Evolutionary conservation across 2,113 vertebrate species (phyloP), one percentile per base, ranked within the genome.

Genomic region (Cyanoderma ruficeps): DNA sequence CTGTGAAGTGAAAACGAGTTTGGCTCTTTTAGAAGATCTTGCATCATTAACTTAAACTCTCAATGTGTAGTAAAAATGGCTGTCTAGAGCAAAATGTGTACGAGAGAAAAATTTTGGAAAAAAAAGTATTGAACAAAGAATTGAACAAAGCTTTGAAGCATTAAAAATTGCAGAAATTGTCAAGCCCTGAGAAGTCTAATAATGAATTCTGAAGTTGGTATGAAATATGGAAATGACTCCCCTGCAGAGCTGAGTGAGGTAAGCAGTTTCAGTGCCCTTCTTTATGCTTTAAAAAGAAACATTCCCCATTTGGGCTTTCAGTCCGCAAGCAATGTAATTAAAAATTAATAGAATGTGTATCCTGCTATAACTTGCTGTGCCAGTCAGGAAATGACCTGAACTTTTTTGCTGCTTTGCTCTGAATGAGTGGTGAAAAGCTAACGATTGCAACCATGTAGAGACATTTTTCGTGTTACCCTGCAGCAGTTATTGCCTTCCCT

Each of bases 201-300:
- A 96, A 99, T 99, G 98, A 98, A 98, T 98, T 98, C 98, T 89
- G 98, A 98, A 98, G 98, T 98, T 95, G 96, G 98, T 80, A 44
- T 98, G 96, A 98, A 98, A 97, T 98, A 98, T 84, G 98, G 97
- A 86, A 98, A 97, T 90, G 98, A 98, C 74, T 92, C 96, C 49
- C 95, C 98, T 64, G 97, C 97, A 37, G 98, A 98, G 94, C 97
- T 98, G 89, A 98, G 97, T 74, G 98, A 99, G 98, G 98, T 99
- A 97, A 98, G 98, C 94, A 33, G 93, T 95, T 77, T 97, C 85
- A 84, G 85, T 89, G 91, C 89, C 82, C 79, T 89, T 57, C 47
- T 72, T 91, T 95, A 69, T 13, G 81, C 78, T 96, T 87, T 94
- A 60, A 79, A 77, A 86, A 90, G 69, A 83, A 95, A 87, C 8